Evolutionary conservation across 2,113 vertebrate species (phyloP).

Genomic region (Gracilinanus agilis): DNA sequence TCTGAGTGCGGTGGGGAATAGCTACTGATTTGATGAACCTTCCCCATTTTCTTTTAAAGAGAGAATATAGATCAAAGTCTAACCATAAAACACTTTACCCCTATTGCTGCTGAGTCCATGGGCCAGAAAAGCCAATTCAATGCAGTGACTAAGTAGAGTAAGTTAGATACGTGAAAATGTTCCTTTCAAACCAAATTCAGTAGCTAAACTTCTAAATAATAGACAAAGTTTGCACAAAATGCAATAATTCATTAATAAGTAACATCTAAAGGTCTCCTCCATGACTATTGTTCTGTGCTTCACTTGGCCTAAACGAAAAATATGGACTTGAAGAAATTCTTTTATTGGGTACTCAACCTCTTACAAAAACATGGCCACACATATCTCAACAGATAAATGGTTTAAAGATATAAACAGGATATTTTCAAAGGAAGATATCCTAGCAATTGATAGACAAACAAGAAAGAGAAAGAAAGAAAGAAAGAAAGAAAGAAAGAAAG

Average conservation of each 20-base stretch:
- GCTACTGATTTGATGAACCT: constrained; percentile 62
- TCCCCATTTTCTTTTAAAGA: constrained; percentile 37
- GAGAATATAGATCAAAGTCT: constrained; percentile 25
- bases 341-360: not conserved
- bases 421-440: not conserved
- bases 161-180: constrained; percentile 44
- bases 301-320: not conserved
- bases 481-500: not conserved
- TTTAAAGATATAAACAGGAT: not conserved
- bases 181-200: constrained; percentile 36
- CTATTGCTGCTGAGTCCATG: constrained; percentile 28
- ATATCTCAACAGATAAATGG: not conserved
- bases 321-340: not conserved
- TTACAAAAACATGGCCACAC: not conserved
- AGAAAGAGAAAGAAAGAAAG: not conserved
- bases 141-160: constrained; percentile 30
- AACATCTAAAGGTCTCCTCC: constrained; percentile 10
- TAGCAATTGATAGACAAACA: not conserved
- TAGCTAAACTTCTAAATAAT: constrained; percentile 46
- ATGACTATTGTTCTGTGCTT: not conserved
- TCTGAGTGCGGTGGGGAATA: not conserved
- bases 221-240: not conserved
- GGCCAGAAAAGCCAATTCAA: constrained; percentile 34
- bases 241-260: not conserved
- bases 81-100: constrained; percentile 62